phyloP scores from a whole-genome alignment of 1,140 invertebrate genomes.

The Lineus longissimus region DNA sequence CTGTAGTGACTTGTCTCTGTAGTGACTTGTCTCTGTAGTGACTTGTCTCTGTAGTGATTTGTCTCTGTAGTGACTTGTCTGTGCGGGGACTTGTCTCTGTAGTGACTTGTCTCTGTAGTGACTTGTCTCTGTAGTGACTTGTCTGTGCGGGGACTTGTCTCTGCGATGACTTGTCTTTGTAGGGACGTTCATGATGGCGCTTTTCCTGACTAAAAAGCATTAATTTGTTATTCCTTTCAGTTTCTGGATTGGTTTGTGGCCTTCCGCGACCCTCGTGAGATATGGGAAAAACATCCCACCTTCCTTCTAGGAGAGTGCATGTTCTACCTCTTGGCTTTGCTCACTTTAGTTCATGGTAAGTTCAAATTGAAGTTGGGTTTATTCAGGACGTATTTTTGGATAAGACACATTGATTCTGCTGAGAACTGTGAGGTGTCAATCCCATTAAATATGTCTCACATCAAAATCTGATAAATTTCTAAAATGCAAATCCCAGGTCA shows the following conservation, averaged over 20 bases:
- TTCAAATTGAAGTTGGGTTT: not conserved
- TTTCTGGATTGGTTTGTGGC: slow-evolving; percentile 52
- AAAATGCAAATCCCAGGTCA: not conserved
- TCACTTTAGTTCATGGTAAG: slow-evolving; percentile 54
- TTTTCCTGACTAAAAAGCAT: no score
- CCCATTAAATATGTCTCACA: not conserved
- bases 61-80: no score
- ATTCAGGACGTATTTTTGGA: not conserved
- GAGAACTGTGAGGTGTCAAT: not conserved
- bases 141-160: no score
- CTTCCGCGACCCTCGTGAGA: slow-evolving; percentile 46
- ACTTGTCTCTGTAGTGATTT: no score
- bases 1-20: no score
- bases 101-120: no score
- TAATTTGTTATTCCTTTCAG: slow-evolving; percentile 37
- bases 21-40: no score
- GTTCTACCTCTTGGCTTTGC: slow-evolving; percentile 41
- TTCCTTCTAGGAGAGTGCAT: slow-evolving; percentile 49
- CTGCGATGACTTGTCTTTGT: no score
- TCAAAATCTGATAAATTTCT: not conserved
- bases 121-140: no score
- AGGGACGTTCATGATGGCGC: no score
- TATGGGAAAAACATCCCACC: slow-evolving; percentile 48
- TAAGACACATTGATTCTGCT: not conserved
- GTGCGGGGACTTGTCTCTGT: no score